phyloP scores from a whole-genome alignment of 2,888 invertebrate species.

The Acleris literana region DNA sequence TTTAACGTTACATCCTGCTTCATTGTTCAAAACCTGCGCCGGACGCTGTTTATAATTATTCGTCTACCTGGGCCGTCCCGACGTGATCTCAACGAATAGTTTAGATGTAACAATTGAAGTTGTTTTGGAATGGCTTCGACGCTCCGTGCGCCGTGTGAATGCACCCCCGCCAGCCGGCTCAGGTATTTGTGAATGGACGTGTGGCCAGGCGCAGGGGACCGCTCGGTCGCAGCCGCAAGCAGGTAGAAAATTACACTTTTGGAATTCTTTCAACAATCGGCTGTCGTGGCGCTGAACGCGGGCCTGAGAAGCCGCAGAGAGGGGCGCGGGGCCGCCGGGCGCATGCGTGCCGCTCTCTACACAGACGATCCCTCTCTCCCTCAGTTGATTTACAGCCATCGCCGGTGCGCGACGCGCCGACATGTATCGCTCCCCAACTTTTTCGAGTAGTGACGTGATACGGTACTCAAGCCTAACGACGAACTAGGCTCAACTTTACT shows the following conservation, averaged over 20 bases:
- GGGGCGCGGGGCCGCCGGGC: conserved; percentile 76
- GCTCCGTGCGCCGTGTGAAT: conserved; percentile 54
- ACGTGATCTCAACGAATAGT: conserved; percentile 73
- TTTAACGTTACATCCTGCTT: conserved; percentile 70
- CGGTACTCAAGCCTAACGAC: conserved; percentile 68
- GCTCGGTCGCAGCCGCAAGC: conserved; percentile 71
- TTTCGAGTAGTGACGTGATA: conserved; percentile 83
- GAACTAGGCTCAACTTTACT: conserved; percentile 51
- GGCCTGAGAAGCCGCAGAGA: conserved; percentile 80
- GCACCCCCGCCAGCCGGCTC: conserved; percentile 58
- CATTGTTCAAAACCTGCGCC: conserved; percentile 68
- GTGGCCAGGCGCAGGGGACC: conserved; percentile 68
- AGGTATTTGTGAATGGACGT: conserved; percentile 84
- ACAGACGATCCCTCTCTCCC: conserved; percentile 73
- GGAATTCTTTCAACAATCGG: conserved; percentile 79
- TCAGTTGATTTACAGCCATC: conserved; percentile 76
- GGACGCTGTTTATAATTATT: conserved; percentile 71
- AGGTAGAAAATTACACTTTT: conserved; percentile 82
- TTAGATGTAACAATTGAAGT: conserved; percentile 67
- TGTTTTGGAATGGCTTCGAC: conserved; percentile 65
- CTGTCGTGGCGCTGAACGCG: conserved; percentile 73
- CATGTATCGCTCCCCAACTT: conserved; percentile 85
- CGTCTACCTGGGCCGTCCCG: conserved; percentile 69
- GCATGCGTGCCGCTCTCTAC: conserved; percentile 77
- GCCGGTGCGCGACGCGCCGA: conserved; percentile 80